Base-by-base conservation (phyloP, 2,113 vertebrate genomes). In the Sardina pilchardus region DNA sequence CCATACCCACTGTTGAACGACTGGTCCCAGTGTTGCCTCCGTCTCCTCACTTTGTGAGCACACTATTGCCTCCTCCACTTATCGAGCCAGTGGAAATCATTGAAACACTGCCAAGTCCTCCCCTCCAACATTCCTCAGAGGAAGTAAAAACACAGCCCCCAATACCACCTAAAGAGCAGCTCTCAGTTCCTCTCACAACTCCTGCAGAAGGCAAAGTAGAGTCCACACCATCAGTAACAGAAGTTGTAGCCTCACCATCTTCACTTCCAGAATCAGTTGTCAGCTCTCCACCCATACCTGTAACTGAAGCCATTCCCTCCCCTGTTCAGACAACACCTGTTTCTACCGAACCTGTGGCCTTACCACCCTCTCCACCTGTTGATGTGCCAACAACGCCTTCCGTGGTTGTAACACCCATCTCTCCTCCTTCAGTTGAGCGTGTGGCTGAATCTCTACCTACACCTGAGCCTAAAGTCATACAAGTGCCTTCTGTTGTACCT, bases 71-170 rank as follows among this genome's bases (percentile, higher is more conserved):
- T 26, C 86, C 26, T 50, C 84, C 82, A 50, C 82, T 75, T 48
- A 42, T 84, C 1, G 88, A 89, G 63, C 78, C 89, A 39, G 53
- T 84, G 24, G 75, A 30, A 50, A 56, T 42, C 83, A 75, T 84
- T 84, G 84, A 89, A 84, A 75, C 87, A 30, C 24, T 87, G 19
- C 48, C 81, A 14, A 2, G 86, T 6, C 42, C 84, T 16, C 10
- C 67, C 59, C 14, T 87, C 5, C 71, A 53, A 0, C 56, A 84
- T 83, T 83, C 84, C 78, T 67, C 85, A 83, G 83, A 83, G 8
- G 87, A 90, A 24, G 71, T 71, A 2, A 34, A 71, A 71, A 30
- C 71, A 4, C 24, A 84, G 17, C 26, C 84, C 53, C 43, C 48
- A 81, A 48, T 44, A 30, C 53, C 86, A 36, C 21, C 14, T 56